These are phyloP conservation scores for Cochlearius cochlearius DNA, from an alignment of 2,113 vertebrate species.

Conservation along the genomic window DNA sequence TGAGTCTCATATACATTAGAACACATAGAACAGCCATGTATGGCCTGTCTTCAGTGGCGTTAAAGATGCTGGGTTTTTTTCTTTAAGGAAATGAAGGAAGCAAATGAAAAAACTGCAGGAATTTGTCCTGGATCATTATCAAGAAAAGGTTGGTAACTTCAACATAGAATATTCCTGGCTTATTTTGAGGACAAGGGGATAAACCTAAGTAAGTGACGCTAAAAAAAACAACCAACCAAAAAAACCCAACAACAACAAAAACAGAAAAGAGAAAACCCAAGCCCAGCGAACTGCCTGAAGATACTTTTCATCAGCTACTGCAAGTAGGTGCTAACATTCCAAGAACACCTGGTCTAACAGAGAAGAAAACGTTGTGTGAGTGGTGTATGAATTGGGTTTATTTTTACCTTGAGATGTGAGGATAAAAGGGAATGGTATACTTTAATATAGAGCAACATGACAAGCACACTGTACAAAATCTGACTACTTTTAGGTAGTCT, in stretches of 20 bases:
- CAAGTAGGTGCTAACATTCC: background rate
- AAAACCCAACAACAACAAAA: background rate
- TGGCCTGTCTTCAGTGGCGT: background rate
- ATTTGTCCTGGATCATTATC: conserved; percentile 68
- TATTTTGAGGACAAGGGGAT: conserved; percentile 70
- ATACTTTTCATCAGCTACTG: conserved; percentile 74
- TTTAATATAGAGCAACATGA: background rate
- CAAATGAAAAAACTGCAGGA: conserved; percentile 72
- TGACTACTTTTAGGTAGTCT: background rate
- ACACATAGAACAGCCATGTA: background rate
- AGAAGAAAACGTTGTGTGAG: background rate
- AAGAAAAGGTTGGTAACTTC: conserved; percentile 73
- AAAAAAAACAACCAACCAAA: conserved; percentile 65
- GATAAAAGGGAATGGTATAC: background rate
- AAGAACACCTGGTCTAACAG: background rate
- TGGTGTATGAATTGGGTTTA: background rate
- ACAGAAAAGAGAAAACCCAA: background rate
- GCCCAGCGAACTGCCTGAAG: conserved; percentile 55
- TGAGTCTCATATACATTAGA: background rate
- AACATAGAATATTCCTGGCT: conserved; percentile 69
- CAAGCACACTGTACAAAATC: background rate
- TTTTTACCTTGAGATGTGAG: background rate
- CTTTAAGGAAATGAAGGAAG: conserved; percentile 63
- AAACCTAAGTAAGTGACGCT: conserved; percentile 77
- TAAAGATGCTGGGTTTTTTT: background rate